These are phyloP conservation scores for Chauna torquata DNA, from an alignment of 2,113 vertebrate genomes.

Conservation along the genomic window DNA sequence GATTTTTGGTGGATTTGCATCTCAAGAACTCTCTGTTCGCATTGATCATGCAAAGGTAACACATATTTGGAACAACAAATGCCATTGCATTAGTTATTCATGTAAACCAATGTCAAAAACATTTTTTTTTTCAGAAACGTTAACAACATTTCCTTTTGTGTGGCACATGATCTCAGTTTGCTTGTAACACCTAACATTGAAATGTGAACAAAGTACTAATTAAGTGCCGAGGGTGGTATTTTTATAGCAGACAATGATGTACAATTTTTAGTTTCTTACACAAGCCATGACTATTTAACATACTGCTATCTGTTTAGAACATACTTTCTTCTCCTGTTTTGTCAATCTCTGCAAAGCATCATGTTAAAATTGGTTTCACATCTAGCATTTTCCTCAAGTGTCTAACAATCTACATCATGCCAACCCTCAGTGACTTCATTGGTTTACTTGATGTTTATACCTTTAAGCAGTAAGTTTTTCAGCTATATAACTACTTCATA, in stretches of 20 bases:
- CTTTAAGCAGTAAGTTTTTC: not conserved
- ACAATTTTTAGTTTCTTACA: not conserved
- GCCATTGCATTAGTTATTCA: not conserved
- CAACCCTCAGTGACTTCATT: not conserved
- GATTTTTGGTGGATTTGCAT: slow-evolving; percentile 97
- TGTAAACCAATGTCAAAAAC: not conserved
- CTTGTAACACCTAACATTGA: not conserved
- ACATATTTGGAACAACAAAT: not conserved
- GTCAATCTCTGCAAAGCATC: not conserved
- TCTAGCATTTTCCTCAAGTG: not conserved
- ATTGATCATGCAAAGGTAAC: slow-evolving; percentile 93
- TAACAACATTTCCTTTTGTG: not conserved
- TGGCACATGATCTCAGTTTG: not conserved
- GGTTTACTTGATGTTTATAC: not conserved
- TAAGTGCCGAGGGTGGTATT: not conserved
- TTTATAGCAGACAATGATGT: not conserved
- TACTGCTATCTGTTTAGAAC: not conserved
- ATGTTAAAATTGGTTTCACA: not conserved
- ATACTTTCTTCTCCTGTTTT: not conserved
- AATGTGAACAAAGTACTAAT: not conserved
- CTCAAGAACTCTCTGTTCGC: slow-evolving; percentile 90
- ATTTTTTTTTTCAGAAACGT: not conserved
- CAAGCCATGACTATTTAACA: not conserved
- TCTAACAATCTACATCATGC: not conserved
- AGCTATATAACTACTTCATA: not conserved